Percentiles rank a stretch among this genome's conserved stretches.
Conservation (phyloP, 1,140 invertebrate species). For the Phthorimaea operculella region DNA sequence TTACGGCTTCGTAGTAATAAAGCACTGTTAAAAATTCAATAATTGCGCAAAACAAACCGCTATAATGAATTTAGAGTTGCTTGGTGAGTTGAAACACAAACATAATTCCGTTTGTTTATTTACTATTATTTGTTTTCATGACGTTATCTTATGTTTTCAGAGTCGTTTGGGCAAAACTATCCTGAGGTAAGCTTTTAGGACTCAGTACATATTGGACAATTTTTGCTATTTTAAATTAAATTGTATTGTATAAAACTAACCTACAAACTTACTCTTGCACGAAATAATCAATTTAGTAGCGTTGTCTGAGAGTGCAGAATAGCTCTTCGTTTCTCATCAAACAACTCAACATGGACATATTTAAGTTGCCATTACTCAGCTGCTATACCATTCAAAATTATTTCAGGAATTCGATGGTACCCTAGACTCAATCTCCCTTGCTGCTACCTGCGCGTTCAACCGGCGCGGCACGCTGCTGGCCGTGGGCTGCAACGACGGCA, state of each 20-base stretch:
- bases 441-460: constrained; percentile 96
- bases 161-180: constrained; percentile 98
- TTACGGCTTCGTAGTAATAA: too few relatives aligned
- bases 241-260: background rate
- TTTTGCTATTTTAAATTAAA: background rate
- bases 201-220: background rate
- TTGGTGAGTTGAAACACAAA: constrained; percentile 69
- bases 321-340: too few relatives aligned
- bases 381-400: too few relatives aligned
- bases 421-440: constrained; percentile 88
- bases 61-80: constrained; percentile 80
- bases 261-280: too few relatives aligned
- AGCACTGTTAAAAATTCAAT: too few relatives aligned
- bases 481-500: constrained; percentile 98
- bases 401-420: constrained; percentile 88
- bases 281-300: too few relatives aligned
- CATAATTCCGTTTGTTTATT: constrained; percentile 12
- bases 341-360: too few relatives aligned
- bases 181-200: constrained; percentile 78
- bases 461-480: constrained; percentile 95
- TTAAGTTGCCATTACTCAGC: too few relatives aligned
- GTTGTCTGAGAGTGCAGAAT: too few relatives aligned
- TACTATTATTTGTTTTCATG: constrained; percentile 20
- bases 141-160: constrained; percentile 70
- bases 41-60: background rate